Conservation (phyloP, 1,140 invertebrate species). For the Paralvinella palmiformis region DNA sequence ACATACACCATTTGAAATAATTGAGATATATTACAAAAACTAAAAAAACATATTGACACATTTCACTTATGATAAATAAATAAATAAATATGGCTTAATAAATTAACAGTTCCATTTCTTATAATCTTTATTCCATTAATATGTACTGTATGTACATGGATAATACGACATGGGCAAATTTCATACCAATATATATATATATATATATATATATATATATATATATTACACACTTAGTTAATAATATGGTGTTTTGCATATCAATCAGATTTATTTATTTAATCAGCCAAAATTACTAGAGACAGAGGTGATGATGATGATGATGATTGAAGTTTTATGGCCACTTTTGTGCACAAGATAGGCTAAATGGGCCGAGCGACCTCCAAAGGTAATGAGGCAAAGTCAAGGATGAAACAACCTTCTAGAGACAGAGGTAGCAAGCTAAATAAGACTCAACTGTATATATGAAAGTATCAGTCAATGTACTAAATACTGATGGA, state of each 20-base stretch:
- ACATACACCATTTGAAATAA: not conserved
- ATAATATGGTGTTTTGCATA: not conserved
- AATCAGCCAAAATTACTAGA: not conserved
- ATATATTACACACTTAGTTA: not conserved
- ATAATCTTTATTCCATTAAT: too few relatives aligned
- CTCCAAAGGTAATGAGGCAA: not conserved
- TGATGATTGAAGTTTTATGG: not conserved
- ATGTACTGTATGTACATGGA: too few relatives aligned
- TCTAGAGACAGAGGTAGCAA: not conserved
- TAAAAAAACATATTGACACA: not conserved
- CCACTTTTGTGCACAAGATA: not conserved
- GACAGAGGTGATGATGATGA: not conserved
- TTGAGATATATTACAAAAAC: not conserved
- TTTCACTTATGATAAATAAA: not conserved
- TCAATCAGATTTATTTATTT: not conserved
- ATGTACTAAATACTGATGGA: too few relatives aligned
- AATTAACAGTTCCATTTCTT: too few relatives aligned
- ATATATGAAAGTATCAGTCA: too few relatives aligned
- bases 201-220: constrained; percentile 6
- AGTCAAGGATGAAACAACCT: not conserved
- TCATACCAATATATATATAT: constrained; percentile 9
- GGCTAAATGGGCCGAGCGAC: not conserved
- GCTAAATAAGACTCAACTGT: too few relatives aligned
- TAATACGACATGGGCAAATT: too few relatives aligned
- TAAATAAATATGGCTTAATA: constrained; percentile 1